Evolutionary conservation across 2,888 invertebrate species (phyloP).

Genomic region (Margaritifera margaritifera): DNA sequence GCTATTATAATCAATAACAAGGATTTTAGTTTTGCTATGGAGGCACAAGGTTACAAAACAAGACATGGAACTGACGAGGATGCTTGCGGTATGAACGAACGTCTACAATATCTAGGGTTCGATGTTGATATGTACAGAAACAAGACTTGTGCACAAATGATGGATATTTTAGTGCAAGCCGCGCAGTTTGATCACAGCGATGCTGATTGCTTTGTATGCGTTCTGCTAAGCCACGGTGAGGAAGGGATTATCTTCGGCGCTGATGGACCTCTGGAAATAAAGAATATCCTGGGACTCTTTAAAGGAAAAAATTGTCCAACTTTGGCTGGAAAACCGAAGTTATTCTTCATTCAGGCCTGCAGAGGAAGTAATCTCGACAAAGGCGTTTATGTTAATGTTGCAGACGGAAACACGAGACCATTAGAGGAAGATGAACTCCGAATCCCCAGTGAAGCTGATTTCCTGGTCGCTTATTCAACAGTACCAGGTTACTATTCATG

Average conservation of each 20-base stretch:
- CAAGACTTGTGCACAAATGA: slow-evolving; percentile 81
- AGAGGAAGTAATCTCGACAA: slow-evolving; percentile 59
- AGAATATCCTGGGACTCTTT: slow-evolving; percentile 79
- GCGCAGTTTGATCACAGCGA: slow-evolving; percentile 85
- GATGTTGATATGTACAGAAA: slow-evolving; percentile 81
- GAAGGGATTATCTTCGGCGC: slow-evolving; percentile 88
- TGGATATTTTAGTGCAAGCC: slow-evolving; percentile 76
- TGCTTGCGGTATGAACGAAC: slow-evolving; percentile 81
- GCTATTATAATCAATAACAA: slow-evolving; percentile 94
- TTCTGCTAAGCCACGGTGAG: slow-evolving; percentile 93
- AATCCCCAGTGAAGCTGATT: slow-evolving; percentile 70
- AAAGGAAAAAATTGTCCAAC: slow-evolving; percentile 82
- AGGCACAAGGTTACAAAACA: slow-evolving; percentile 52
- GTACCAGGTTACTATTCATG: slow-evolving; percentile 70
- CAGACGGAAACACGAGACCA: slow-evolving; percentile 40
- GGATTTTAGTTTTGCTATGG: slow-evolving; percentile 77
- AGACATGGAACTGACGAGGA: slow-evolving; percentile 89
- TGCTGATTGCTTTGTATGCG: slow-evolving; percentile 87
- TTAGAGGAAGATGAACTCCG: slow-evolving; percentile 79
- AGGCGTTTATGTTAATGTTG: slow-evolving; percentile 47
- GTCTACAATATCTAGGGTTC: slow-evolving; percentile 77
- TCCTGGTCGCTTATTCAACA: slow-evolving; percentile 70
- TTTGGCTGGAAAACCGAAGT: slow-evolving; percentile 88
- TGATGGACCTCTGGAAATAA: slow-evolving; percentile 88
- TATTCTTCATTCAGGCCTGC: slow-evolving; percentile 79